These are phyloP conservation scores for Cryptoleucopteryx plumbea DNA, from an alignment of 2,113 vertebrate genomes.

Conservation along the genomic window DNA sequence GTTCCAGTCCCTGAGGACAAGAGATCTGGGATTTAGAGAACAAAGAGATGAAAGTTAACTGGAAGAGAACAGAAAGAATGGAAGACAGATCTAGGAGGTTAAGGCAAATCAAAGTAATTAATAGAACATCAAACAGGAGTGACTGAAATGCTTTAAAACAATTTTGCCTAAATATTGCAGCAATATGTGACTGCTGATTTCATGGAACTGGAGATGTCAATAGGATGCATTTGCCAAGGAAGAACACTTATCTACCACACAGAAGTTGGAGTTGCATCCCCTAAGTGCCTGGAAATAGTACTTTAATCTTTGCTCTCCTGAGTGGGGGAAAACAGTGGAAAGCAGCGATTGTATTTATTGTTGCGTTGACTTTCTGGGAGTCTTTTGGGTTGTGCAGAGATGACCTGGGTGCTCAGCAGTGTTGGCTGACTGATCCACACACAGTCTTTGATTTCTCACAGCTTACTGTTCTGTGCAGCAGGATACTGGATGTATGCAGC, in stretches of 20 bases:
- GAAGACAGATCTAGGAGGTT: background rate
- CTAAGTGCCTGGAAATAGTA: background rate
- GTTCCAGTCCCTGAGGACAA: background rate
- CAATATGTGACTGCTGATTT: background rate
- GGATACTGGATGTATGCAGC: background rate
- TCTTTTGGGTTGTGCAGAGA: background rate
- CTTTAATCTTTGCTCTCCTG: background rate
- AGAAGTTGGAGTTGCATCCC: background rate
- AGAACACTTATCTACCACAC: rapidly evolving
- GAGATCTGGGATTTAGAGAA: background rate
- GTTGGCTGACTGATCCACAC: background rate
- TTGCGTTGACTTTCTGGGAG: background rate
- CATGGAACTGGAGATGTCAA: background rate
- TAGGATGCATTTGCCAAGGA: background rate
- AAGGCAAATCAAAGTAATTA: background rate
- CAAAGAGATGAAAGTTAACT: background rate
- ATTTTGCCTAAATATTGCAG: background rate
- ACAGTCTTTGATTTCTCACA: background rate
- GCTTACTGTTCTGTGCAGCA: background rate
- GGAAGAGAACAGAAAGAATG: background rate
- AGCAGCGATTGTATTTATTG: background rate
- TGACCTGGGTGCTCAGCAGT: background rate
- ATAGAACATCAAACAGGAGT: background rate
- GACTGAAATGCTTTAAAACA: background rate
- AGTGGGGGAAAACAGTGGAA: background rate